Base-by-base conservation (phyloP, 2,113 vertebrate genomes). In the Gavialis gangeticus region DNA sequence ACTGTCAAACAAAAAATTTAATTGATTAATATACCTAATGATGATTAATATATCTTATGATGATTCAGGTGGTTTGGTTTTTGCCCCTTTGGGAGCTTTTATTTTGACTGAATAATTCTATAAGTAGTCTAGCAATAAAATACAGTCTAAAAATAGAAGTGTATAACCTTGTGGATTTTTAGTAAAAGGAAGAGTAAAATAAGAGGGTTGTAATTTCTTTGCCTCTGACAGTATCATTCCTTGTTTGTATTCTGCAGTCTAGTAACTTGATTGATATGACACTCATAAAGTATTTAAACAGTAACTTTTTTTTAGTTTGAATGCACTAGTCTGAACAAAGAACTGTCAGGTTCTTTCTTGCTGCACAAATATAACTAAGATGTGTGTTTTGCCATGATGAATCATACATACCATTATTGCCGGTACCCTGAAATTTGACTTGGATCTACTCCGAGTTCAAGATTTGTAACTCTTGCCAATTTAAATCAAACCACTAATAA, bases 381-480 rank as follows among this genome's bases (percentile, higher is more conserved):
- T 37, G 24, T 21, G 14, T 34, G 64, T 15, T 34, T 77, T 73
- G 46, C 28, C 18, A 73, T 19, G 21, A 0, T 18, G 54, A 1
- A 9, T 60, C 56, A 17, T 4, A 6, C 3, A 30, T 0, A 0
- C 27, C 9, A 3, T 25, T 25, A 71, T 46, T 89, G 76, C 7
- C 10, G 55, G 30, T 19, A n/a, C 37, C 30, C 9, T 4, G 6
- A 9, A 12, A 6, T 81, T 55, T 67, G 82, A 16, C 5, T 5
- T 46, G 34, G 24, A 37, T 73, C 34, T 46, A 6, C 69, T 73
- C 69, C 69, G 21, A 0, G 22, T 60, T 10, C 54, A 54, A 57
- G 19, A 22, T 4, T 2, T 17, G 73, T 54, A 73, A 46, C 46
- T 46, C 46, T 37, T 7, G 21, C 46, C 69, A 73, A 46, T 37